Base-by-base conservation (phyloP, 2,888 invertebrate genomes). In the Seira sanloemensis region DNA sequence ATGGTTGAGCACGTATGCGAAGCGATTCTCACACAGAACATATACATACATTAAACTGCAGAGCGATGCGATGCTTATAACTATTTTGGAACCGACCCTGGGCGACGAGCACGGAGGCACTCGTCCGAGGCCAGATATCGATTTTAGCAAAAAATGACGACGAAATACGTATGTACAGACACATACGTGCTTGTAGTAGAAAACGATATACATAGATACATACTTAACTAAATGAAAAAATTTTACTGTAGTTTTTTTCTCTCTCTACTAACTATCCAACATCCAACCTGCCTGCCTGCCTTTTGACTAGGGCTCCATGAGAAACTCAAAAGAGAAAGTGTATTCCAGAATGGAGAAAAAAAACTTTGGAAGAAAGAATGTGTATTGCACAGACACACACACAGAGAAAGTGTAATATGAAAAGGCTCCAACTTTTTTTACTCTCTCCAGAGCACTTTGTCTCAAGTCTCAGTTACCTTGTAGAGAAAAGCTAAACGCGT, bases 121-220 rank as follows among this genome's bases (percentile, higher is more conserved):
- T 77, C 82, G 82, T 82, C 82, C 82, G 82, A 77, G 58, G 77
- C 77, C 62, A 67, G 77, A 77, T 82, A 82, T 82, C 77, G 82
- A 82, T 82, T 82, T 82, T 82, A 77, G 54, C 72, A 19, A 66
- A 75, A 77, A 77, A 72, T 65, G 72, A 77, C 77, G 77, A 82
- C 82, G 72, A 76, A 82, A 75, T 66, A 82, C 72, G 72, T 37
- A 65, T 75, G 75, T 67, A 76, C 65, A 46, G n/a, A 77, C 68
- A 75, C 37, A 78, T 23, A 71, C 50, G 50, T 71, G 71, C 25
- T 71, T 71, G 71, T 16, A 71, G 26, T n/a, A 73, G 50, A 24
- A 62, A 19, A 62, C 12, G 73, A 58, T 21, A 46, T n/a, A n/a
- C n/a, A n/a, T n/a, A n/a, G n/a, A n/a, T n/a, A n/a, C n/a, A n/a